These are phyloP conservation scores for Alexandromys fortis DNA, from an alignment of 2,113 vertebrate genomes.

Conservation along the genomic window DNA sequence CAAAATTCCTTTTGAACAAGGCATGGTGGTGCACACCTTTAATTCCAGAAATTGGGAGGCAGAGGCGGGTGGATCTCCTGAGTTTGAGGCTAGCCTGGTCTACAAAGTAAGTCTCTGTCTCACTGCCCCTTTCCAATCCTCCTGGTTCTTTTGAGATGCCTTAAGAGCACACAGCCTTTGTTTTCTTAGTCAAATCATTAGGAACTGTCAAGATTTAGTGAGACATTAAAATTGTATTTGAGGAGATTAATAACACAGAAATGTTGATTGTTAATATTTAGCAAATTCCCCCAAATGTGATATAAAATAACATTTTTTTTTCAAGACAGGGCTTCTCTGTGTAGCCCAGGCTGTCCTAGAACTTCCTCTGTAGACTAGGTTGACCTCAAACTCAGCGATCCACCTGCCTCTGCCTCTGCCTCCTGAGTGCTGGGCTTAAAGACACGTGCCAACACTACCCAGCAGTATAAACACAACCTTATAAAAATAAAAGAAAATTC, in stretches of 20 bases:
- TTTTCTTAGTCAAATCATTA: conserved; percentile 29
- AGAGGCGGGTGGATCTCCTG: not conserved
- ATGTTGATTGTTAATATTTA: conserved; percentile 19
- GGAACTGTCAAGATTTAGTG: not conserved
- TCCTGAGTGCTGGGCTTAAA: not conserved
- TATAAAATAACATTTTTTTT: not conserved
- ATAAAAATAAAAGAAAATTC: conserved; percentile 33
- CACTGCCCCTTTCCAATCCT: not conserved
- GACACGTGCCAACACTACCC: not conserved
- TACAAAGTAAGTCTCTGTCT: not conserved
- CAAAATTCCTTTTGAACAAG: not conserved
- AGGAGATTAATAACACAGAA: not conserved
- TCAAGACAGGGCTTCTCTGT: not conserved
- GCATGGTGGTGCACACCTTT: not conserved
- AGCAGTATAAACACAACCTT: not conserved
- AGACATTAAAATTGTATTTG: conserved; percentile 14
- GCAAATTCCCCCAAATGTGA: not conserved
- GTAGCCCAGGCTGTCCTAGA: not conserved
- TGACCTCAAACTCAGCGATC: not conserved
- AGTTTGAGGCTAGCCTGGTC: not conserved
- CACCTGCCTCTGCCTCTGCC: not conserved
- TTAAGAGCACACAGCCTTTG: not conserved
- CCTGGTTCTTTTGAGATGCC: conserved; percentile 1
- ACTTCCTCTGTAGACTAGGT: not conserved
- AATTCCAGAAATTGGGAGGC: not conserved